Base-by-base conservation (phyloP, 2,888 invertebrate genomes). In the Scaptomyza cyrtandrae region DNA sequence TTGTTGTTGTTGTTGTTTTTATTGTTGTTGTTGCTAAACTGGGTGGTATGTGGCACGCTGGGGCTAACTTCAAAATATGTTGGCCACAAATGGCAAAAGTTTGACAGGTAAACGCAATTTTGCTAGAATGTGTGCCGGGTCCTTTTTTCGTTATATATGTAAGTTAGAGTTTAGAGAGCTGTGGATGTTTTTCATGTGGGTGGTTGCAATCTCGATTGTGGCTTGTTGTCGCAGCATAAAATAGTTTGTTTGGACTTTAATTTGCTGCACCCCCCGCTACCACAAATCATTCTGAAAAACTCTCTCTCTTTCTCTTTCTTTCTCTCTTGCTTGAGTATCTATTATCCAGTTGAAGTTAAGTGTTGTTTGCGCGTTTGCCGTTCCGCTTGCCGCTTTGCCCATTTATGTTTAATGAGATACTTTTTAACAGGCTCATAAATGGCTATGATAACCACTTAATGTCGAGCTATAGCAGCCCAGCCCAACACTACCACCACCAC, bases 361-460 rank as follows among this genome's bases (percentile, higher is more conserved):
- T 63, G 54, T 52, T 63, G 54, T 39, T 55, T 44, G 41, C 59
- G 49, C 46, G 67, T 35, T 55, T 10, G 41, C 35, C 13, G 35
- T 44, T 43, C 54, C 57, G 44, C 53, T 31, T 13, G 35, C 68
- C 55, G 31, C 50, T 27, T 68, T 71, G 78, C 68, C 72, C 80
- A 90, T 90, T 89, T 85, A 86, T 89, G 81, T 89, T 89, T 90
- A 90, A 89, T 90, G 89, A 83, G 90, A 89, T 80, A 82, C 88
- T 90, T 90, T 90, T 90, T 81, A 83, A 87, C 86, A 89, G 73
- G 80, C 85, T 79, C 85, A 86, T 89, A 83, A 86, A 83, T 86
- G 87, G 85, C 87, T 82, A 80, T 88, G 85, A 84, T 88, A 89
- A 88, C 89, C 87, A 88, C 88, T 89, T 89, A 86, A 80, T 80